Conservation (phyloP, 2,797 vertebrate species). For the Cichlasoma orientale region DNA sequence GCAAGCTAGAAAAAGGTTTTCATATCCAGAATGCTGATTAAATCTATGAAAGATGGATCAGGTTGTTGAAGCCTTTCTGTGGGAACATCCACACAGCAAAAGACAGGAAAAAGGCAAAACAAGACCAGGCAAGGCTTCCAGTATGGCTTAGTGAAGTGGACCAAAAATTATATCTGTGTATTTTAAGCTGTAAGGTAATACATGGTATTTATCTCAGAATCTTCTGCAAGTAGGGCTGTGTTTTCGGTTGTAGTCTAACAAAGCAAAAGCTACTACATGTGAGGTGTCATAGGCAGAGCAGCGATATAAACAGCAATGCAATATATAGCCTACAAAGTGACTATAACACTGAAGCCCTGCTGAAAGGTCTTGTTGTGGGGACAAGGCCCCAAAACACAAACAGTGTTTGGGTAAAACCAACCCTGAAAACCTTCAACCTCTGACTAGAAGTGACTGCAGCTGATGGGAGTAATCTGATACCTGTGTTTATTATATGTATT, state of each 20-base stretch:
- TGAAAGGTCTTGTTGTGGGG: not conserved
- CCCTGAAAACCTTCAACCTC: slow-evolving; percentile 60
- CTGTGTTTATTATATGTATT: slow-evolving; percentile 46
- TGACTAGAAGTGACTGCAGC: slow-evolving; percentile 45
- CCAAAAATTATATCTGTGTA: not conserved
- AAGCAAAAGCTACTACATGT: too few relatives aligned
- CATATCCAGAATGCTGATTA: not conserved
- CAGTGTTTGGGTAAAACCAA: slow-evolving; percentile 63
- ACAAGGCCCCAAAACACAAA: slow-evolving; percentile 71
- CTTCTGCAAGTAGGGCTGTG: not conserved
- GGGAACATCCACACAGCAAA: not conserved
- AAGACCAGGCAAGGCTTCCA: not conserved
- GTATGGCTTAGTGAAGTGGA: not conserved
- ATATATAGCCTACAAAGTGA: not conserved
- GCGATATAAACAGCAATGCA: not conserved
- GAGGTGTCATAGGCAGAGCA: not conserved
- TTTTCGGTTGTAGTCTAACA: too few relatives aligned
- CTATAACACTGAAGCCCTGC: too few relatives aligned
- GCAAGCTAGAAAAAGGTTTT: not conserved
- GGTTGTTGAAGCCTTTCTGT: slow-evolving; percentile 10
- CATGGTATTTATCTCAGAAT: not conserved
- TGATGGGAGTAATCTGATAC: slow-evolving; percentile 51
- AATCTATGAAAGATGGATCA: slow-evolving; percentile 13
- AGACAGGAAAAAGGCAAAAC: not conserved
- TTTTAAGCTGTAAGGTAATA: not conserved